Base-by-base conservation (phyloP, 2,888 invertebrate species). In the Xestia xanthographa region DNA sequence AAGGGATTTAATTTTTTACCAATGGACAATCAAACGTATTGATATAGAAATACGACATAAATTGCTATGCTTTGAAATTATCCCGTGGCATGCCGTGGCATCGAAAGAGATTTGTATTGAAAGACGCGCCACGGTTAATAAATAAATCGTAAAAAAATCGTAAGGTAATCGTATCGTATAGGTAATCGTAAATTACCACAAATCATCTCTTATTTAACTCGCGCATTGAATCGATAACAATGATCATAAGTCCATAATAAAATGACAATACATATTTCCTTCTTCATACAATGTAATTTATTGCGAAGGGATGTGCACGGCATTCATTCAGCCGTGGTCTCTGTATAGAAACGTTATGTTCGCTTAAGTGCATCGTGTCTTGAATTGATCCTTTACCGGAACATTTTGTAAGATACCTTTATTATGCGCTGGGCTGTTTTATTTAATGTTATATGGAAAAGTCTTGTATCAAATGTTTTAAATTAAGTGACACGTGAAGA, bases 201-300 rank as follows among this genome's bases (percentile, higher is more conserved):
- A 56, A 71, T 62, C 22, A 66, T 68, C 34, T 11, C 20, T 14
- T 1, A 69, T 58, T 38, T 14, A 48, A 5, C 14, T n/a, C 12
- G 34, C 26, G 48, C 60, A 72, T 62, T 17, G 60, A 67, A 66
- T 66, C 66, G 56, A 26, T 43, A 48, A 58, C n/a, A 79, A 76
- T 17, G 29, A 66, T 67, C 63, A 22, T 45, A 75, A 14, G 14
- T 41, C 26, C n/a, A 58, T 65, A 63, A 79, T 84, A 83, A 76
- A 82, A 70, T 76, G 56, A 67, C 17, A 82, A 86, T 72, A 34
- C 34, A 34, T 34, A 72, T 77, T 83, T 83, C 79, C 72, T 68
- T 63, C 17, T 38, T 60, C 68, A 56, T 73, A 74, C 72, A 78
- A 56, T 75, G 41, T 66, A 72, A 87, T 80, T 75, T 80, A 87